phyloP scores from a whole-genome alignment of 2,113 vertebrate genomes.

The Elaphurus davidianus region DNA sequence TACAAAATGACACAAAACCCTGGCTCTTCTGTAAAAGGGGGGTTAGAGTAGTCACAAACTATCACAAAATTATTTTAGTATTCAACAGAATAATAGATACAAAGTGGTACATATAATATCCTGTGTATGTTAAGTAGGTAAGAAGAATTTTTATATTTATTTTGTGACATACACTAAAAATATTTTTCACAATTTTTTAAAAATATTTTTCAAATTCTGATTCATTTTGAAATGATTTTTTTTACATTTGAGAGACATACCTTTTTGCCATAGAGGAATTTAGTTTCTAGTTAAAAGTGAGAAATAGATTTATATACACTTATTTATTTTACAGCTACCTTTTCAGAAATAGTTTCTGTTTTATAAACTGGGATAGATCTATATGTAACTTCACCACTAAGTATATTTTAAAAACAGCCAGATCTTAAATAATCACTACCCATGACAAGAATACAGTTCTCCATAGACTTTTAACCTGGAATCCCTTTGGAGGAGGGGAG shows the following conservation, averaged over 20 bases:
- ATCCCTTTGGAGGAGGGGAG: neutral
- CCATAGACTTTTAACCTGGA: neutral
- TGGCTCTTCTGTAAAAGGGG: neutral
- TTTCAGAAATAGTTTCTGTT: conserved; percentile 20
- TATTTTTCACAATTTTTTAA: neutral
- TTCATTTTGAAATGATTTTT: conserved; percentile 21
- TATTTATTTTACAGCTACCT: neutral
- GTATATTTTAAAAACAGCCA: neutral
- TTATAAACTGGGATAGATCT: conserved; percentile 14
- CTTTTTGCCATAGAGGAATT: neutral
- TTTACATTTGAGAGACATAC: neutral
- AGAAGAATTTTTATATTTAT: conserved; percentile 7
- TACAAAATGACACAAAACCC: neutral
- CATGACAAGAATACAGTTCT: neutral
- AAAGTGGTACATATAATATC: neutral
- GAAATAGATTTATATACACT: neutral
- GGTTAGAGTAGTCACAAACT: neutral
- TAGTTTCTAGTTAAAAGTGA: conserved; percentile 14
- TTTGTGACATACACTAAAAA: neutral
- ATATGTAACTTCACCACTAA: neutral
- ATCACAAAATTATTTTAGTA: neutral
- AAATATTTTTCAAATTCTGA: neutral
- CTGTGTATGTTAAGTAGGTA: neutral
- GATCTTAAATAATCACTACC: neutral
- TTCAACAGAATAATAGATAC: neutral